phyloP scores from a whole-genome alignment of 2,797 vertebrate species.

The Cossypha dichroa region DNA sequence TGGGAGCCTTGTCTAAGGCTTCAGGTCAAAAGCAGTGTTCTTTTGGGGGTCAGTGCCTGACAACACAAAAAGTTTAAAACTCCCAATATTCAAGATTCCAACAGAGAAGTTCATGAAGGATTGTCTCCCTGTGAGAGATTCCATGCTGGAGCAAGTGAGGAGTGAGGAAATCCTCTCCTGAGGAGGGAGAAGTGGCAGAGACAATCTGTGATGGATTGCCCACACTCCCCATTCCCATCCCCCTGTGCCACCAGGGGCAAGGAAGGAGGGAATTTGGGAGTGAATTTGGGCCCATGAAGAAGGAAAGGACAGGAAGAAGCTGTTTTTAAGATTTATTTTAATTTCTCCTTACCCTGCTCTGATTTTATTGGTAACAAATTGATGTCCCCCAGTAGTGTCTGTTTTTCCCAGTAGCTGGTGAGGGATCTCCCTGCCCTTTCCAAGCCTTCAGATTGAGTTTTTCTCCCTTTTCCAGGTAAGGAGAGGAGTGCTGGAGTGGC shows the following conservation, averaged over 20 bases:
- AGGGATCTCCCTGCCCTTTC: background rate
- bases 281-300: background rate
- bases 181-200: background rate
- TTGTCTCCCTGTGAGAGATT: background rate
- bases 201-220: background rate
- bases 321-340: background rate
- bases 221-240: accelerated
- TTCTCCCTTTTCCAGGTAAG: background rate
- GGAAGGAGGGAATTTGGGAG: background rate
- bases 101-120: background rate
- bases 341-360: background rate
- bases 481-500: background rate
- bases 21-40: too few relatives aligned
- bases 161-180: background rate
- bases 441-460: background rate
- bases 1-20: too few relatives aligned
- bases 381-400: background rate
- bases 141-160: background rate
- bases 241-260: too few relatives aligned
- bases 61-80: too few relatives aligned
- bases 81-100: too few relatives aligned
- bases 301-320: background rate
- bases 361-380: background rate
- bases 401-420: background rate
- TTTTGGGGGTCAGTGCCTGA: too few relatives aligned